Percentiles rank a stretch among this genome's conserved stretches.
Conservation (phyloP, 2,888 invertebrate species). For the Strigamia maritima region DNA sequence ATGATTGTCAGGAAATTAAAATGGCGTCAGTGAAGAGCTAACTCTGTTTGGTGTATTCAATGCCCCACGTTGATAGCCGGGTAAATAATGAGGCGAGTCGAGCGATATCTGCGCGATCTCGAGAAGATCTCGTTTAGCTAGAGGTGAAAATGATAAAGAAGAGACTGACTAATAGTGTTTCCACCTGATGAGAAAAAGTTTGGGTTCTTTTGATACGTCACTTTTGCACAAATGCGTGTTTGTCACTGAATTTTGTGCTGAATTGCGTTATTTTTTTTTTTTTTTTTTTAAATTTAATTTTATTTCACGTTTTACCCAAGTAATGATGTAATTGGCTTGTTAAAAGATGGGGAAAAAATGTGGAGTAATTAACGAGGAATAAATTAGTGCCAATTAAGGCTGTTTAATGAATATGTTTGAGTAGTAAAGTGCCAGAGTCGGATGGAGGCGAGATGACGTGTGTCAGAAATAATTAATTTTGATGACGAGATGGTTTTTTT, state of each 20-base stretch:
- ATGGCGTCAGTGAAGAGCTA: constrained; percentile 13
- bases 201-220: neutral
- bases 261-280: neutral
- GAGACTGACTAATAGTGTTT: constrained; percentile 13
- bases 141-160: constrained; percentile 10
- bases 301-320: neutral
- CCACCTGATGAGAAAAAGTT: constrained; percentile 9
- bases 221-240: no score
- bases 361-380: constrained; percentile 17
- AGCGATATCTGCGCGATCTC: neutral
- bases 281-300: neutral
- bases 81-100: neutral
- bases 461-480: constrained; percentile 19
- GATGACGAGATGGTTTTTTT: neutral
- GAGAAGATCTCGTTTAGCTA: neutral
- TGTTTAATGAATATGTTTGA: constrained; percentile 15
- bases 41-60: constrained; percentile 2
- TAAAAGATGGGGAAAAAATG: neutral
- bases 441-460: neutral
- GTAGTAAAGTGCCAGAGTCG: neutral
- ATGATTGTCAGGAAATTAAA: constrained; percentile 38
- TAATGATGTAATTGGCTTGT: constrained; percentile 23
- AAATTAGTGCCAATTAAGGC: constrained; percentile 19
- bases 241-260: neutral
- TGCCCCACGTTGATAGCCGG: neutral